Evolutionary conservation across 2,113 vertebrate genomes (phyloP), one percentile per base, ranked within the genome.

Genomic region (Ictalurus punctatus): DNA sequence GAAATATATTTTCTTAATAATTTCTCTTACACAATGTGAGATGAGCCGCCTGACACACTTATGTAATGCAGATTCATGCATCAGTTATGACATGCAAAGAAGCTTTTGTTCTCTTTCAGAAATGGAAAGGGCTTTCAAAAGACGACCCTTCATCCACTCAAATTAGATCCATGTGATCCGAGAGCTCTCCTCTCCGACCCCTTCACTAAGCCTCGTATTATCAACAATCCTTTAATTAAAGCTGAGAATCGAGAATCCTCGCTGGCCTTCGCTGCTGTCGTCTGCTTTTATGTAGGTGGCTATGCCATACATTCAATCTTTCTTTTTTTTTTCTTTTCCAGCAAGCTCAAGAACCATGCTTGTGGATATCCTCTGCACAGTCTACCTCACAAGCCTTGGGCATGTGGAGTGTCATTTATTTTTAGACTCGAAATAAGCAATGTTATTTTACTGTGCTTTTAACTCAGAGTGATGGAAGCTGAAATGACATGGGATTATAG

Each of bases 161-260:
- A 74, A 88, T 88, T 82, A 83, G 84, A 90, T 88, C 0, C 30
- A 34, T 48, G 40, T 44, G 37, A 63, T 84, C 83, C 80, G 76
- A 88, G 52, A 76, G 78, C 83, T 56, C n/a, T 61, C 59, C 56
- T 44, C 54, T 40, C 76, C 21, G 12, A 63, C 87, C 69, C 74
- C 21, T 48, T 48, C 67, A 12, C 69, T 69, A 58, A 86, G 37
- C 78, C 87, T 86, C 14, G 14, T 78, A 86, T 69, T 83, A 86
- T 59, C 87, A 83, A 12, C 85, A 58, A 48, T 67, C 34, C 84
- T 73, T 74, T 82, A 88, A 83, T 86, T 90, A 86, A 88, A 88
- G 71, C 30, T 25, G 10, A 67, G 67, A 56, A 86, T 65, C 52
- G n/a, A 52, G 48, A 10, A 52, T 69, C 61, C 37, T 83, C 48